A percentile compares a stretch with the other conserved stretches of the same genome.
Evolutionary conservation across 2,888 invertebrate species (phyloP).

Genomic region (Macrosoma leucophasiata): DNA sequence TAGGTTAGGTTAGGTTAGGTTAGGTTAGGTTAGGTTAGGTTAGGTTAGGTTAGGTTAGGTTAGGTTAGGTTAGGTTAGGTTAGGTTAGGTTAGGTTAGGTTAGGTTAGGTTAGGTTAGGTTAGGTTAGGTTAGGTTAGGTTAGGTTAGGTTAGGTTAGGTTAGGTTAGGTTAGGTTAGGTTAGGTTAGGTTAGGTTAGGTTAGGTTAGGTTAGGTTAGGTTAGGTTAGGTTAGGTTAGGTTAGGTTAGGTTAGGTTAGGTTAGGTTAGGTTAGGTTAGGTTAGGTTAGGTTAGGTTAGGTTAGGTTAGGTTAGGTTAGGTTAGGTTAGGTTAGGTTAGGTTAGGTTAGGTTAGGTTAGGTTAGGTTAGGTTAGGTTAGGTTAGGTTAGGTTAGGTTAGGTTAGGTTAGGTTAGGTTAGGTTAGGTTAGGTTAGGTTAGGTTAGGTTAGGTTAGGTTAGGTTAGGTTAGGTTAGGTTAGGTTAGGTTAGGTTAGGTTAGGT

Average conservation of each 20-base stretch:
- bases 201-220: conserved; percentile 11
- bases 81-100: conserved; percentile 20
- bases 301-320: conserved; percentile 21
- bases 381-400: conserved; percentile 20
- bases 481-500: conserved; percentile 26
- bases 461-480: conserved; percentile 22
- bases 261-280: conserved; percentile 22
- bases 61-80: conserved; percentile 21
- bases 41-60: conserved; percentile 22
- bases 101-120: conserved; percentile 20
- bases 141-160: conserved; percentile 18
- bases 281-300: conserved; percentile 22
- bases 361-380: conserved; percentile 19
- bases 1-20: conserved; percentile 21
- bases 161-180: conserved; percentile 15
- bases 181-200: conserved; percentile 1
- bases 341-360: conserved; percentile 18
- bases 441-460: conserved; percentile 18
- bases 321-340: conserved; percentile 17
- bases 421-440: no score
- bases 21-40: conserved; percentile 16
- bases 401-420: conserved; percentile 11
- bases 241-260: conserved; percentile 18
- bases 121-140: conserved; percentile 21
- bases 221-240: conserved; percentile 17